A percentile compares a stretch with the other conserved stretches of the same genome.
These are phyloP conservation scores for Wasmannia auropunctata DNA, from an alignment of 1,140 invertebrate genomes.

Conservation along the genomic window DNA sequence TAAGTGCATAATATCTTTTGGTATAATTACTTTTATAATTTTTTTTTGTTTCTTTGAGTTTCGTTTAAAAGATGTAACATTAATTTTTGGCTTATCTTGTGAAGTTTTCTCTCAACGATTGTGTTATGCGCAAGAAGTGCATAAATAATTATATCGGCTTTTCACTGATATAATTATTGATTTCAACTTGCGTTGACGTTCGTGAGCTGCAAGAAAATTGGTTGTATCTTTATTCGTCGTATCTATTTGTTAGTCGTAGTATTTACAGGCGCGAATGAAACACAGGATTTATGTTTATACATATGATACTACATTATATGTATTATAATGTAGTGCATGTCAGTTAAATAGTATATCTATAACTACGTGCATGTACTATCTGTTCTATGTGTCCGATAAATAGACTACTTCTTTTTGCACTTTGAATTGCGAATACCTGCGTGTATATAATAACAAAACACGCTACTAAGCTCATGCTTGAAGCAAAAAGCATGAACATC, in stretches of 20 bases:
- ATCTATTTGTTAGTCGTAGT: not conserved
- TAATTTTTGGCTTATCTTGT: not conserved
- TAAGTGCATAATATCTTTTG: not conserved
- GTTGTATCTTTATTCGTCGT: not conserved
- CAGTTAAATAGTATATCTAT: slow-evolving; percentile 2
- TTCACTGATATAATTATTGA: not conserved
- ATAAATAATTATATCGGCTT: too few species aligned
- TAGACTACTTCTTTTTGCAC: not conserved
- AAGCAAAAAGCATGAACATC: not conserved
- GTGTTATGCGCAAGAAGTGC: not conserved
- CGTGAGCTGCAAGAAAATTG: not conserved
- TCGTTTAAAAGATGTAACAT: not conserved
- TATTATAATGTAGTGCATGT: slow-evolving; percentile 7
- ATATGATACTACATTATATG: too few species aligned
- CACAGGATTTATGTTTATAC: too few species aligned
- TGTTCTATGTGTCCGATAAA: slow-evolving; percentile 15
- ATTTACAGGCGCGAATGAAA: slow-evolving; percentile 12
- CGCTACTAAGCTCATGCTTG: not conserved
- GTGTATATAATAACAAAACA: slow-evolving; percentile 23
- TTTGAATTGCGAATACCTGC: not conserved
- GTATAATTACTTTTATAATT: not conserved
- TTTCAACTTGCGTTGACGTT: slow-evolving; percentile 5
- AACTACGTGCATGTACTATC: not conserved
- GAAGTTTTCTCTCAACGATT: not conserved
- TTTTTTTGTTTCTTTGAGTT: not conserved